phyloP scores from a whole-genome alignment of 2,113 vertebrate species.

The Centropristis striata region DNA sequence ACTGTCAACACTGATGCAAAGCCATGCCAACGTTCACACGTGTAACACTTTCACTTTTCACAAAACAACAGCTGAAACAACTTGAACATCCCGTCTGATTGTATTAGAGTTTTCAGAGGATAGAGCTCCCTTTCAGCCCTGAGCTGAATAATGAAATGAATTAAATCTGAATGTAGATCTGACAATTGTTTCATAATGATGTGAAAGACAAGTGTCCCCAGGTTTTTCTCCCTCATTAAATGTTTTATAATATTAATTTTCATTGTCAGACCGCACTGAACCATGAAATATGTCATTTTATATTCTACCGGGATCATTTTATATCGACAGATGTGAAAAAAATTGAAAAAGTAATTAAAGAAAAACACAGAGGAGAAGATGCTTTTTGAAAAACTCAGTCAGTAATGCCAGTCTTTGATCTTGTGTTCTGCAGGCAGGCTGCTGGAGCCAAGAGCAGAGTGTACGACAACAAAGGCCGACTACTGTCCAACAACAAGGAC shows the following conservation, averaged over 20 bases:
- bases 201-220: conserved; percentile 32
- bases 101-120: no score
- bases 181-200: conserved; percentile 19
- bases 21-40: no score
- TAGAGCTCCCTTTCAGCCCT: no score
- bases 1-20: no score
- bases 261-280: neutral
- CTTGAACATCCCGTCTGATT: no score
- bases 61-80: no score
- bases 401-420: conserved; percentile 11
- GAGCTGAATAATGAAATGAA: conserved; percentile 12
- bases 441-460: conserved; percentile 92
- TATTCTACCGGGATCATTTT: conserved; percentile 17
- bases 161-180: conserved; percentile 4
- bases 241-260: conserved; percentile 14
- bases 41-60: no score
- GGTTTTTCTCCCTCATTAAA: neutral
- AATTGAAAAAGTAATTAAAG: conserved; percentile 20
- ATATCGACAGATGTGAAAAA: conserved; percentile 2
- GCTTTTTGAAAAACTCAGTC: neutral
- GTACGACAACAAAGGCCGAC: conserved; percentile 92
- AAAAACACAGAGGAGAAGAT: neutral
- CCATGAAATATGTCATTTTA: conserved; percentile 6
- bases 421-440: conserved; percentile 83
- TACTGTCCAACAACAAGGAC: conserved; percentile 92